A percentile compares a stretch with the other conserved stretches of the same genome.
Evolutionary conservation across 2,888 invertebrate genomes (phyloP).

Genomic region (Pelosia muscerda): DNA sequence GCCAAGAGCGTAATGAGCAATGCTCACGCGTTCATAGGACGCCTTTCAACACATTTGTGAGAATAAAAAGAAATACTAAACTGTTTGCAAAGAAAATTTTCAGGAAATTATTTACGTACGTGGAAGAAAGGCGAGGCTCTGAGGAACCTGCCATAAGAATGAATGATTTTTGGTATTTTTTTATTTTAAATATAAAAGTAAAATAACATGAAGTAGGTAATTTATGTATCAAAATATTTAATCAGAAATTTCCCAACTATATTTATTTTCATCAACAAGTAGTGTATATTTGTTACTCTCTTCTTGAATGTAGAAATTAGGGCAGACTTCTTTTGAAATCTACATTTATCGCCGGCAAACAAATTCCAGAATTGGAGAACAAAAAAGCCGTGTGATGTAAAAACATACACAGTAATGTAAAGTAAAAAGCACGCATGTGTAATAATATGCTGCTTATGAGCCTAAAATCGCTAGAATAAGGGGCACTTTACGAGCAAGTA

Average conservation of each 20-base stretch:
- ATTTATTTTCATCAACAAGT: too few species aligned
- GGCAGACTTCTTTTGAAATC: too few species aligned
- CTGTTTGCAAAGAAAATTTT: too few species aligned
- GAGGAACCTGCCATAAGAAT: too few species aligned
- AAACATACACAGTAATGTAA: neutral
- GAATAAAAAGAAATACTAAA: neutral
- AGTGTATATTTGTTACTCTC: too few species aligned
- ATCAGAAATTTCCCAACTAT: too few species aligned
- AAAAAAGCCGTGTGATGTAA: neutral
- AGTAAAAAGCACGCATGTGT: neutral
- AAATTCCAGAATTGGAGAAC: neutral
- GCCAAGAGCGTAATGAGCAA: constrained; percentile 2
- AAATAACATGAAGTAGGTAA: too few species aligned
- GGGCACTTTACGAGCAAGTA: constrained; percentile 5
- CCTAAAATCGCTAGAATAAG: neutral
- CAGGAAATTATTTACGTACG: neutral
- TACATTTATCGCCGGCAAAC: neutral
- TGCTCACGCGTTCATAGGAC: constrained; percentile 2
- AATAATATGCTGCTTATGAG: constrained; percentile 1
- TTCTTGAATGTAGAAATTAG: too few species aligned
- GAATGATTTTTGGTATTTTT: too few species aligned
- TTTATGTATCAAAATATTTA: too few species aligned
- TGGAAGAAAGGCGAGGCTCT: neutral
- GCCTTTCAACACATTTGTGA: neutral
- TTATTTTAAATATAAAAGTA: too few species aligned